A percentile compares a stretch with the other conserved stretches of the same genome.
Conservation (phyloP, 1,140 invertebrate species). For the Arctopsyche grandis region DNA sequence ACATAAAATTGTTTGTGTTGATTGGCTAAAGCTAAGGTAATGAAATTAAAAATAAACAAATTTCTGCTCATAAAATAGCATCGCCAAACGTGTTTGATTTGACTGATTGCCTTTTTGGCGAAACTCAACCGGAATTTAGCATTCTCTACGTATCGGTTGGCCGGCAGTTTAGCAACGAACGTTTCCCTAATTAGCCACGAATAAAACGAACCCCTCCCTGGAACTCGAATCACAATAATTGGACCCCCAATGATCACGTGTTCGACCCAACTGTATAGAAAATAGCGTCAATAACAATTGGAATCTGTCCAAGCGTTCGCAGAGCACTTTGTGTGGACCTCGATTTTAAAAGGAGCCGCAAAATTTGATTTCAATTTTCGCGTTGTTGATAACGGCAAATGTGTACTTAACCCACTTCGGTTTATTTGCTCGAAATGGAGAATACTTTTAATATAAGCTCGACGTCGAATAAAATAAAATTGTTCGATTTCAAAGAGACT, state of each 20-base stretch:
- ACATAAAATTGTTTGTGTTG: too few relatives aligned
- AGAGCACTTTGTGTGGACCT: not conserved
- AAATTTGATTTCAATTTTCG: not conserved
- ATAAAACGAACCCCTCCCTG: constrained; percentile 4
- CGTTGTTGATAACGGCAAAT: too few relatives aligned
- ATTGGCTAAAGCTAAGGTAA: too few relatives aligned
- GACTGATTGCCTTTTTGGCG: too few relatives aligned
- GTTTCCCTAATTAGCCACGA: constrained; percentile 20
- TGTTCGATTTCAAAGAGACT: too few relatives aligned
- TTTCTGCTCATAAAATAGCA: too few relatives aligned
- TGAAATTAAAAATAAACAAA: too few relatives aligned
- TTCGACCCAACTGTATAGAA: constrained; percentile 18
- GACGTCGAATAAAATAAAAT: too few relatives aligned
- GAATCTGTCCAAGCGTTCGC: constrained; percentile 31
- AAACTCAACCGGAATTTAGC: not conserved
- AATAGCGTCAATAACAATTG: constrained; percentile 39
- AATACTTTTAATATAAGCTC: too few relatives aligned
- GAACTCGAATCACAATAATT: constrained; percentile 8
- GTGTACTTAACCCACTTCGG: too few relatives aligned
- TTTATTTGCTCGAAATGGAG: too few relatives aligned
- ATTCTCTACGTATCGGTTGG: not conserved
- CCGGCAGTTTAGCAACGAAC: not conserved
- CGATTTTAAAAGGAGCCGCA: not conserved
- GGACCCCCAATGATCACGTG: constrained; percentile 35
- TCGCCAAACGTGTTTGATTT: not conserved